Percentiles rank a stretch among this genome's conserved stretches.
These are phyloP conservation scores for Sinella curviseta DNA, from an alignment of 1,140 invertebrate genomes.

Conservation along the genomic window DNA sequence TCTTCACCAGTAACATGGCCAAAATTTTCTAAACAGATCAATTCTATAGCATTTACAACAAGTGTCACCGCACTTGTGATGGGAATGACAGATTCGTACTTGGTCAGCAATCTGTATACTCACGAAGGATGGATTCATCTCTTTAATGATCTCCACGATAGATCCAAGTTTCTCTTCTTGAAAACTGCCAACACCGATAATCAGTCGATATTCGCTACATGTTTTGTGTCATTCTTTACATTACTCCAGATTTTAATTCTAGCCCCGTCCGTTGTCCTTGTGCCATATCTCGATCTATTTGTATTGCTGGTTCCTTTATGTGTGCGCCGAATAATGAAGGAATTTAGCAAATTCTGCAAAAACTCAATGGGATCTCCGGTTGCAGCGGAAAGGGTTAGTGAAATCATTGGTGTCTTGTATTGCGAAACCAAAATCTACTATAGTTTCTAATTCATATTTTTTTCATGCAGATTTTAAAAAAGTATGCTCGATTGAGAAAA, in stretches of 20 bases:
- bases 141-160: background rate
- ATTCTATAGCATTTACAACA: background rate
- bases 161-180: conserved; percentile 30
- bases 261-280: conserved; percentile 34
- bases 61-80: background rate
- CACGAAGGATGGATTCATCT: background rate
- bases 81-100: conserved; percentile 10
- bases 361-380: conserved; percentile 5
- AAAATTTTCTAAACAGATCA: conserved; percentile 9
- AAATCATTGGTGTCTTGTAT: background rate
- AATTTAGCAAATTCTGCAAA: conserved; percentile 37
- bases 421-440: background rate
- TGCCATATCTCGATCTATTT: conserved; percentile 37
- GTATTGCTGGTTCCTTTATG: conserved; percentile 35
- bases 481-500: conserved; percentile 29
- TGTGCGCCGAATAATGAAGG: conserved; percentile 32
- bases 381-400: conserved; percentile 32
- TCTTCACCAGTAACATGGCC: background rate
- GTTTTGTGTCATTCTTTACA: conserved; percentile 1
- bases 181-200: background rate
- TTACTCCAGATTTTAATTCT: conserved; percentile 27
- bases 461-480: conserved; percentile 26
- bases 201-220: background rate
- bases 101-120: background rate
- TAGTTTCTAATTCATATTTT: background rate